These are phyloP conservation scores for Tetramorium alpestre DNA, from an alignment of 1,140 invertebrate species.

Conservation along the genomic window DNA sequence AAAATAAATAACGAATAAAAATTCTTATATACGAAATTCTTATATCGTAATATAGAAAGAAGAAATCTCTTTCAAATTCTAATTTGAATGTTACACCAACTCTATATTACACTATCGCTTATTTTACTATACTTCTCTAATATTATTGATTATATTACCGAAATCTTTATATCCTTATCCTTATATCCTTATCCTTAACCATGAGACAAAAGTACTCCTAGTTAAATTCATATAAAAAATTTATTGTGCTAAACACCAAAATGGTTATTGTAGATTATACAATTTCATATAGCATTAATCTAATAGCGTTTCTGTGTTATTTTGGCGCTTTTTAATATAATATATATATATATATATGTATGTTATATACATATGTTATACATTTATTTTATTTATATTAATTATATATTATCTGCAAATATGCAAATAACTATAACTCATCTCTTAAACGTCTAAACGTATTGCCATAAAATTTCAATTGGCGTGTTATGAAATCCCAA, in stretches of 20 bases:
- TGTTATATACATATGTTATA: neutral
- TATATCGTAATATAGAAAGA: neutral
- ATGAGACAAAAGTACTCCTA: neutral
- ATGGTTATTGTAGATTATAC: neutral
- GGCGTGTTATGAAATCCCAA: constrained; percentile 80
- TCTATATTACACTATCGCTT: neutral
- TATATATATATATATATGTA: neutral
- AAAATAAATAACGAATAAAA: neutral
- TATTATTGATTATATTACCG: neutral
- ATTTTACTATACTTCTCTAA: too few species aligned
- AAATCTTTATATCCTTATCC: neutral
- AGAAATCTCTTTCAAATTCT: neutral
- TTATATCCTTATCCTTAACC: too few species aligned
- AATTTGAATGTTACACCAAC: neutral
- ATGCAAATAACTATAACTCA: constrained; percentile 74
- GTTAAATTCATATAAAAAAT: neutral
- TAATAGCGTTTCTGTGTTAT: neutral
- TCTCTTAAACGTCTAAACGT: constrained; percentile 58
- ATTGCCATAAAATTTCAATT: neutral
- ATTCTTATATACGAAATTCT: neutral
- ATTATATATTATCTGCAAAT: too few species aligned
- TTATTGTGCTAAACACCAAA: neutral
- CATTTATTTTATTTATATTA: neutral
- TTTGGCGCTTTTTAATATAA: neutral
- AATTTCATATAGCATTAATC: too few species aligned